These are phyloP conservation scores for Panthera uncia DNA, from an alignment of 2,113 vertebrate genomes.

Conservation along the genomic window DNA sequence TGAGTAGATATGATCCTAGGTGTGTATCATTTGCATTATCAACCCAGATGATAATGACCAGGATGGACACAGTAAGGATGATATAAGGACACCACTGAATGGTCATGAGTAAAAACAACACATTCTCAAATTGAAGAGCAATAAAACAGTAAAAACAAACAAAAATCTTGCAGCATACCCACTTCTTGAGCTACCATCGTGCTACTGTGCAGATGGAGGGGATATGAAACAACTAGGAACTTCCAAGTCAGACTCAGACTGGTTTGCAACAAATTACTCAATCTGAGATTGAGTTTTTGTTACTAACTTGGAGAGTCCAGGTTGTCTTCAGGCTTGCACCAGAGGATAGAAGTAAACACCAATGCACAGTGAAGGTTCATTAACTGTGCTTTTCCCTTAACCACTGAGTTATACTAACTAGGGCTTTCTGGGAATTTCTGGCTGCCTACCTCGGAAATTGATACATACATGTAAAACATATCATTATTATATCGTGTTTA, in stretches of 20 bases:
- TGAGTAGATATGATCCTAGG: background rate
- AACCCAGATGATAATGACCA: background rate
- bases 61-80: background rate
- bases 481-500: constrained; percentile 80
- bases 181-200: background rate
- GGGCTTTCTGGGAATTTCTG: background rate
- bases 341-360: background rate
- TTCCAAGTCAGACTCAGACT: background rate
- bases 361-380: background rate
- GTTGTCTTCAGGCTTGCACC: background rate
- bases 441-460: background rate
- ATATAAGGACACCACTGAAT: background rate
- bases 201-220: background rate
- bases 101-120: background rate
- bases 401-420: background rate
- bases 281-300: background rate
- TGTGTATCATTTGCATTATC: background rate
- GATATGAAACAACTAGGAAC: background rate
- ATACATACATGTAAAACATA: background rate
- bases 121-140: background rate
- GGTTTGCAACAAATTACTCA: background rate
- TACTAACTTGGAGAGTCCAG: background rate
- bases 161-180: background rate
- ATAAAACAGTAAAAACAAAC: background rate
- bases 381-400: background rate